Evolutionary conservation across 1,140 invertebrate species (phyloP).

Genomic region (Macrobrachium nipponense): DNA sequence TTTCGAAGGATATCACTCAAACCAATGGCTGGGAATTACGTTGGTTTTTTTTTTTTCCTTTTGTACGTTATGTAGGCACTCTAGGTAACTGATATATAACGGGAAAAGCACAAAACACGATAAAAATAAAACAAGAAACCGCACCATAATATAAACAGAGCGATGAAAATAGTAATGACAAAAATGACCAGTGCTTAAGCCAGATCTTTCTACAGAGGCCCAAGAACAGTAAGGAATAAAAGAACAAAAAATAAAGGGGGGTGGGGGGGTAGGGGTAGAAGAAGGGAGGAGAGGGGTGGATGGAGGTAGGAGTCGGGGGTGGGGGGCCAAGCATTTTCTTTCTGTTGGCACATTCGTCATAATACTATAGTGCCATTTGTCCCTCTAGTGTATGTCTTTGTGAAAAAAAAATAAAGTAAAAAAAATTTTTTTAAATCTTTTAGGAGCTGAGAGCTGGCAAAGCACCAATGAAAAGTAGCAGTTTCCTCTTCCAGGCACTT

Average conservation of each 20-base stretch:
- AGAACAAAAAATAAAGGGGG: background rate
- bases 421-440: too few species aligned
- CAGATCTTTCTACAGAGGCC: too few species aligned
- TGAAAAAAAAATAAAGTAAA: background rate
- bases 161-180: background rate
- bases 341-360: too few species aligned
- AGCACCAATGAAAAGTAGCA: too few species aligned
- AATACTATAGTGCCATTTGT: too few species aligned
- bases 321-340: too few species aligned
- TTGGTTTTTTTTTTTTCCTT: constrained; percentile 9
- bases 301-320: too few species aligned
- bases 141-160: background rate
- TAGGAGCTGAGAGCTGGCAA: too few species aligned
- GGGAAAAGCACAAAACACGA: background rate
- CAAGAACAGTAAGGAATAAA: background rate
- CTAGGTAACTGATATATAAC: constrained; percentile 32
- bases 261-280: background rate
- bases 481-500: too few species aligned
- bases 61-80: constrained; percentile 37
- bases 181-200: too few species aligned
- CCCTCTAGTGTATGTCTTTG: background rate
- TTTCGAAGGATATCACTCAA: constrained; percentile 52
- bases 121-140: background rate
- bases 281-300: background rate
- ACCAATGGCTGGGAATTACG: constrained; percentile 55